Conservation (phyloP, 2,113 vertebrate species). For the Toxotes chatareus region DNA sequence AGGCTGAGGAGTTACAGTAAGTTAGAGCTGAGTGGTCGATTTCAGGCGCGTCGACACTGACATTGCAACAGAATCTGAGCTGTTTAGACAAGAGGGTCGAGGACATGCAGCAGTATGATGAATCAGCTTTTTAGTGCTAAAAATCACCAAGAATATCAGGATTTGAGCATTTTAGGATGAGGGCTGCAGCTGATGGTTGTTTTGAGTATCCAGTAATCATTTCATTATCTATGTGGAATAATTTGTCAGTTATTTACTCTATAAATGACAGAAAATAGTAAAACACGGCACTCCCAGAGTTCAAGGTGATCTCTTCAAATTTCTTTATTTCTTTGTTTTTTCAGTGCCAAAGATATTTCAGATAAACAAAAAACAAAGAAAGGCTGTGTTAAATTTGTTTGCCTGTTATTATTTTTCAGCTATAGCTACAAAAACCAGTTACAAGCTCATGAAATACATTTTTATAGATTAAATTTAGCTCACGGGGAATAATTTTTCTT, state of each 20-base stretch:
- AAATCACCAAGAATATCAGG: conserved; percentile 17
- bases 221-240: no score
- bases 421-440: no score
- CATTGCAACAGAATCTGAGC: conserved; percentile 31
- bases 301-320: not conserved
- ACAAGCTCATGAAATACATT: no score
- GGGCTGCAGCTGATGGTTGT: not conserved
- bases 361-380: not conserved
- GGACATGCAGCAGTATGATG: conserved; percentile 9
- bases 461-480: no score
- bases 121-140: conserved; percentile 42
- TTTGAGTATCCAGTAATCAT: no score
- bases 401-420: no score
- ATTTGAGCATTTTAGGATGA: not conserved
- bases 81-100: conserved; percentile 14
- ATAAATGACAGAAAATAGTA: no score
- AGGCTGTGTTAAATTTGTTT: no score
- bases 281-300: no score
- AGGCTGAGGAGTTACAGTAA: conserved; percentile 42
- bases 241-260: no score
- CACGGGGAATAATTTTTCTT: no score
- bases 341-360: not conserved
- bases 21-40: conserved; percentile 65
- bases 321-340: not conserved
- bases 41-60: conserved; percentile 44